phyloP scores from a whole-genome alignment of 2,797 vertebrate species.

The Vespertilio murinus region DNA sequence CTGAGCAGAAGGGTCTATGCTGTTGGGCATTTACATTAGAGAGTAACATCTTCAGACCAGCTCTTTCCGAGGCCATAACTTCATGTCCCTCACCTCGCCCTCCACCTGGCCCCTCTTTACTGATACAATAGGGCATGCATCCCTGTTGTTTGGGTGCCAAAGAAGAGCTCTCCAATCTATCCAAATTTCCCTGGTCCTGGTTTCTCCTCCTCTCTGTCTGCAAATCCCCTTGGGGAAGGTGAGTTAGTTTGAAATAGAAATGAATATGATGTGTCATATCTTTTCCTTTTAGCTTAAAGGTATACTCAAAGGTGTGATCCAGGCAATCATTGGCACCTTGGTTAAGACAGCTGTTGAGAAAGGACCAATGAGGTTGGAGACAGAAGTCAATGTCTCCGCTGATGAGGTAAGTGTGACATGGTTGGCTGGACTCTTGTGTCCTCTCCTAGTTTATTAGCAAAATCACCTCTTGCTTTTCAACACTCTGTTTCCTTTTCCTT shows the following conservation, averaged over 20 bases:
- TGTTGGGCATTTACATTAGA: not conserved
- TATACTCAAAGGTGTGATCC: conserved; percentile 91
- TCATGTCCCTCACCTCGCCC: not conserved
- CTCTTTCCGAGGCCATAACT: not conserved
- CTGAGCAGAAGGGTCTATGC: not conserved
- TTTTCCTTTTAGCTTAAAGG: conserved; percentile 86
- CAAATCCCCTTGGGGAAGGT: not conserved
- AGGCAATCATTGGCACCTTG: conserved; percentile 73
- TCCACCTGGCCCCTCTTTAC: no score
- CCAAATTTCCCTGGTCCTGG: not conserved
- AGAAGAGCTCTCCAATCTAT: not conserved
- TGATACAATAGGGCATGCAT: no score
- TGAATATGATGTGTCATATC: not conserved
- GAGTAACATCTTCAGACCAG: not conserved
- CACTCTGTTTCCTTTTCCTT: not conserved
- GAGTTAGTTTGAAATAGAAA: not conserved
- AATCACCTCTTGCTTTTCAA: not conserved
- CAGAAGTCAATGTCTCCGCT: conserved; percentile 92
- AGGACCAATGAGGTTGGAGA: conserved; percentile 84
- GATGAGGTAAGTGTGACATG: conserved; percentile 88
- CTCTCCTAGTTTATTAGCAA: not conserved
- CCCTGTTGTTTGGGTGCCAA: not conserved
- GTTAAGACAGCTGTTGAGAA: rapidly evolving
- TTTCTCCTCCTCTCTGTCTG: not conserved
- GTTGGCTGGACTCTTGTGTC: not conserved